Evolutionary conservation across 2,797 vertebrate genomes (phyloP), one percentile per base, ranked within the genome.

Genomic region (Dicrostonyx torquatus): DNA sequence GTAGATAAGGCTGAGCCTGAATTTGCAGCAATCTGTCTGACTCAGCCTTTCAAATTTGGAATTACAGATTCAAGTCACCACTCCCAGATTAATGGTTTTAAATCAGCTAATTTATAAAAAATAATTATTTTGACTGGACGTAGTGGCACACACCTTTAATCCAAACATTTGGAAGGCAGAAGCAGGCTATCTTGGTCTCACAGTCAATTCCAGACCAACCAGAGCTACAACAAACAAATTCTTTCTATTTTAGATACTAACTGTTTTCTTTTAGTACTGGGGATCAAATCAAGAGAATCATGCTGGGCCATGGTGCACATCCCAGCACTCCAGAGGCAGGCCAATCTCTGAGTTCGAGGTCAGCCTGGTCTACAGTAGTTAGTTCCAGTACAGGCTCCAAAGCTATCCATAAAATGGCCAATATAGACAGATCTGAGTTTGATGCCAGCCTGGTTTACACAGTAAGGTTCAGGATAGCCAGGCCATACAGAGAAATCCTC

Each of bases 51-150:
- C 58, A 48, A 84, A 29, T 84, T 22, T 48, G 43, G 29, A 66
- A 84, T 45, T 84, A 48, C 29, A 34, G 60, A 60, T 17, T 62
- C 87, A 34, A 95, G 70, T n/a, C 37, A 76, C 22, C 31, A 72
- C 26, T 40, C 50, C 40, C 66, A 91, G 29, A 40, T 64, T 70
- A 89, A 78, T 14, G 80, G 55, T 68, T 95, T 95, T 90, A 94
- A 94, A 92, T 83, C 24, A 26, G 48, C 43, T 94, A 58, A 26
- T 55, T 37, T 53, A 68, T 37, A 37, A 53, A 76, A 55, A 13
- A 34, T 34, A 45, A 45, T 68, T 66, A 31, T 84, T 70, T 70
- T 53, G 40, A 37, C 79, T 29, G 24, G 24, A 24, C 37, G 10
- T 10, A 82, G 24, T 43, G 55, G 24, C 78, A 40, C 78, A 60